A percentile compares a stretch with the other conserved stretches of the same genome.
Evolutionary conservation across 1,140 invertebrate genomes (phyloP).

Genomic region (Aphaenogaster floridana): DNA sequence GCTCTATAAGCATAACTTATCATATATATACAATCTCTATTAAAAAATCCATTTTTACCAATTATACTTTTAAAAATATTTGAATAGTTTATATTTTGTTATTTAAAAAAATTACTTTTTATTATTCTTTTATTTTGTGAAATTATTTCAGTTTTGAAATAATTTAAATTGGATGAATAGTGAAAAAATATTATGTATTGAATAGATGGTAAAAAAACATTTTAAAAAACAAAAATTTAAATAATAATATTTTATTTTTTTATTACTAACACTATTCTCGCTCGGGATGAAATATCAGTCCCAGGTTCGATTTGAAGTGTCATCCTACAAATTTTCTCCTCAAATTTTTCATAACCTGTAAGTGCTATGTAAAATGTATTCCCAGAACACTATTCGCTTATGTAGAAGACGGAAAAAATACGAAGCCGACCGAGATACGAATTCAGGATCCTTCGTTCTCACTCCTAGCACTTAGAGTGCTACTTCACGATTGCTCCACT

Average conservation of each 20-base stretch:
- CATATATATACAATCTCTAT: neutral
- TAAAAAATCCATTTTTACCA: neutral
- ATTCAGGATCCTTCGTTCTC: no score
- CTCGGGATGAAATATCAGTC: no score
- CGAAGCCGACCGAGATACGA: no score
- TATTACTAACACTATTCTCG: neutral
- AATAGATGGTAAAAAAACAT: neutral
- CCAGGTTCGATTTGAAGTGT: no score
- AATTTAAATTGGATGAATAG: neutral
- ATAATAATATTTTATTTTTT: neutral
- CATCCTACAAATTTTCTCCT: no score
- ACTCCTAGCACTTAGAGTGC: no score
- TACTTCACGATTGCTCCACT: no score
- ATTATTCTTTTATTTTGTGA: neutral
- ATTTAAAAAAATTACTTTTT: slow-evolving; percentile 5
- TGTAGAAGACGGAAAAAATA: no score
- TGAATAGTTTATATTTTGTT: neutral
- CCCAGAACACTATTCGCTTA: no score
- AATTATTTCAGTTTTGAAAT: neutral
- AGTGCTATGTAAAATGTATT: no score
- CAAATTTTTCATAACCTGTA: no score
- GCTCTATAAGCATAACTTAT: neutral
- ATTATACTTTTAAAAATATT: neutral
- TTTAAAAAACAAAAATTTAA: neutral
- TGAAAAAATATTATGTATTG: neutral